phyloP scores from a whole-genome alignment of 2,888 invertebrate genomes.

The Amphipyra tragopoginis region DNA sequence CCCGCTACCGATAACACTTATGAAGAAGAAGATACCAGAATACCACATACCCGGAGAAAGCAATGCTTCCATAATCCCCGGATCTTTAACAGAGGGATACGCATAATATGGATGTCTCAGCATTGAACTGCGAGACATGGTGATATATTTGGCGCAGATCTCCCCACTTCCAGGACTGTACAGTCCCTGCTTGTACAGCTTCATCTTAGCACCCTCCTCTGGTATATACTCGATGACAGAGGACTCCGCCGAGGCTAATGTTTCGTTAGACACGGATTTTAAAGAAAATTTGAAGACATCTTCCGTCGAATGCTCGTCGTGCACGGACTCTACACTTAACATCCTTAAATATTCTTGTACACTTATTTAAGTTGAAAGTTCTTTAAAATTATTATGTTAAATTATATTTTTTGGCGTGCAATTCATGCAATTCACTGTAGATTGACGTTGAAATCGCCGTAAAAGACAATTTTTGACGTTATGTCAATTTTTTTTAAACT shows the following conservation, averaged over 20 bases:
- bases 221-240: constrained; percentile 35
- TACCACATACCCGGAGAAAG: constrained; percentile 31
- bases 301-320: background rate
- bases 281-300: constrained; percentile 20
- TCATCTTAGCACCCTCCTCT: constrained; percentile 56
- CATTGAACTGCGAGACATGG: constrained; percentile 70
- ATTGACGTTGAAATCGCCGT: no score
- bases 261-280: constrained; percentile 55
- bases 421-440: no score
- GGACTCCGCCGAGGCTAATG: constrained; percentile 57
- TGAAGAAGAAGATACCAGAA: background rate
- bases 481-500: no score
- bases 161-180: constrained; percentile 73
- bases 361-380: constrained; percentile 2
- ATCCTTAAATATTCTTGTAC: background rate
- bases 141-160: constrained; percentile 69
- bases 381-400: background rate
- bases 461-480: no score
- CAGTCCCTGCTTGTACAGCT: constrained; percentile 59
- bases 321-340: constrained; percentile 2
- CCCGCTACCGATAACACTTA: no score
- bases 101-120: constrained; percentile 75
- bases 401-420: no score
- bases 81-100: constrained; percentile 77
- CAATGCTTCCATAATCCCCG: constrained; percentile 76